Conservation (phyloP, 2,113 vertebrate species). For the Mormyrus lacerda region DNA sequence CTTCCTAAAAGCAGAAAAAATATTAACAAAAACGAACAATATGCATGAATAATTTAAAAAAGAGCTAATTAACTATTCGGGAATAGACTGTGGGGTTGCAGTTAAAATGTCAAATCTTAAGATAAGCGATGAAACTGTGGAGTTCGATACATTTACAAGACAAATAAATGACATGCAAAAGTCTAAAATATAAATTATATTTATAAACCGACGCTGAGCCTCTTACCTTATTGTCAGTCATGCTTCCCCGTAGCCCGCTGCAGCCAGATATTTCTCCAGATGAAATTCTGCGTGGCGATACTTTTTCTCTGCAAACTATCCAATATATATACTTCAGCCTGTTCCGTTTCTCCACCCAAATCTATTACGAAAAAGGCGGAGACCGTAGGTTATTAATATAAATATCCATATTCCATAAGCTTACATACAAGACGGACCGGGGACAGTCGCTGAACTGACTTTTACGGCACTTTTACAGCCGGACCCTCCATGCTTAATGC, state of each 20-base stretch:
- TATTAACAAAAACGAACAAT: background rate
- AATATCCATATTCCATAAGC: background rate
- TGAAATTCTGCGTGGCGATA: background rate
- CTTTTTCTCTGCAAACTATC: background rate
- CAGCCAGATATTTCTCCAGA: background rate
- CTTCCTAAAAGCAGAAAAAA: background rate
- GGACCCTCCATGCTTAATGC: background rate
- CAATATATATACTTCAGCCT: background rate
- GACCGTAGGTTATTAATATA: background rate
- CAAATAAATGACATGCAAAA: background rate
- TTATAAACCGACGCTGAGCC: background rate
- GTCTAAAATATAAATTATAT: background rate
- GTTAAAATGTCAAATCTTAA: background rate
- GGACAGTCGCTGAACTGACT: background rate
- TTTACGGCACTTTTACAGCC: background rate
- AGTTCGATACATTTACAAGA: background rate
- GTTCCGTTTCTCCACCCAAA: background rate
- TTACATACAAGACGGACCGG: background rate
- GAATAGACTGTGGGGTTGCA: background rate
- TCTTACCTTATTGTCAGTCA: background rate
- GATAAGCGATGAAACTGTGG: background rate
- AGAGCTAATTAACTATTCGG: background rate
- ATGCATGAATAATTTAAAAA: background rate
- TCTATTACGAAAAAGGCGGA: background rate
- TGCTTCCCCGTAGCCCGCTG: background rate